phyloP scores from a whole-genome alignment of 2,113 vertebrate species.

The Petaurus breviceps region DNA sequence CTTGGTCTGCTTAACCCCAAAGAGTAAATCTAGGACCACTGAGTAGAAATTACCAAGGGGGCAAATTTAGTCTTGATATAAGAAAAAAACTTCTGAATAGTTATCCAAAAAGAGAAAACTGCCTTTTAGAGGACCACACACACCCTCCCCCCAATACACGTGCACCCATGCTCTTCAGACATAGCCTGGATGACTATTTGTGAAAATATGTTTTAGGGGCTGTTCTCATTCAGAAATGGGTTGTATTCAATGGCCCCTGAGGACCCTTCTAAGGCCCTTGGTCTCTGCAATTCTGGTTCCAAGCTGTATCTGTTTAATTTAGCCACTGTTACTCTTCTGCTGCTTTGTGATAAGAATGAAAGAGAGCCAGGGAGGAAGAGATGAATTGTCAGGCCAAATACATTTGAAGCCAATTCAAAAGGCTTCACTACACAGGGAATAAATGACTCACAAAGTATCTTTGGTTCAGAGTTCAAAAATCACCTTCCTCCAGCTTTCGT shows the following conservation, averaged over 20 bases:
- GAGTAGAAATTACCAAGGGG: background rate
- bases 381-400: background rate
- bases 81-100: background rate
- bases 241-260: background rate
- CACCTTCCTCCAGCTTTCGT: conserved; percentile 10
- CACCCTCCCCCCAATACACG: too few relatives aligned
- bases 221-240: background rate
- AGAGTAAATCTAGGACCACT: background rate
- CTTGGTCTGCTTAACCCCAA: background rate
- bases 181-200: background rate
- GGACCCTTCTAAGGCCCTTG: background rate
- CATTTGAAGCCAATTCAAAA: background rate
- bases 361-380: background rate
- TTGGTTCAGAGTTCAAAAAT: conserved; percentile 28
- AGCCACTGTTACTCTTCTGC: background rate
- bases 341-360: background rate
- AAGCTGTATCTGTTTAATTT: background rate
- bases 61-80: background rate
- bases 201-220: background rate
- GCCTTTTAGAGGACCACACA: background rate
- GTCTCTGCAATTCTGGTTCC: background rate
- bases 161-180: background rate
- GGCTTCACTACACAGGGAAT: background rate
- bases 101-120: background rate
- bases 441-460: conserved; percentile 16